Conservation (phyloP, 2,888 invertebrate species). For the Pseudococcus viburni region DNA sequence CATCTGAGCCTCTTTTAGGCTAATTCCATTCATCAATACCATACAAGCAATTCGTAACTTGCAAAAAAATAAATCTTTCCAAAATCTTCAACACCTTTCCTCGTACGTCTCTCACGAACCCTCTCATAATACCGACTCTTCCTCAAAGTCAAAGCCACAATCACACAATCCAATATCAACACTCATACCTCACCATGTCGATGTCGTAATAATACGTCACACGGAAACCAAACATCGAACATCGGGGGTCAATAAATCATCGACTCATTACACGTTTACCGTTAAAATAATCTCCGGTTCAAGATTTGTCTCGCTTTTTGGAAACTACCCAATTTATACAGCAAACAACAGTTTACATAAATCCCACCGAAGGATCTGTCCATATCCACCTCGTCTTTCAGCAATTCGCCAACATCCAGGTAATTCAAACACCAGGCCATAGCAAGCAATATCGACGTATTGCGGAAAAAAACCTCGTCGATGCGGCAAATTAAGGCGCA, state of each 20-base stretch:
- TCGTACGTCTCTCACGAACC: too few species aligned
- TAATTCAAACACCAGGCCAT: neutral
- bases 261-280: neutral
- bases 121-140: too few species aligned
- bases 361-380: too few species aligned
- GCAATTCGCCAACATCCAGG: neutral
- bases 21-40: too few species aligned
- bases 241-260: neutral
- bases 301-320: slow-evolving; percentile 3
- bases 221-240: neutral
- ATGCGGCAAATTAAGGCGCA: slow-evolving; percentile 45
- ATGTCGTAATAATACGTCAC: neutral
- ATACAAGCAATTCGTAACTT: too few species aligned
- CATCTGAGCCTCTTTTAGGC: too few species aligned
- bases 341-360: too few species aligned
- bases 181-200: neutral
- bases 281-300: neutral
- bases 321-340: neutral
- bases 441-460: neutral
- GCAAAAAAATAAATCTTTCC: too few species aligned
- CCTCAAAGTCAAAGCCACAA: neutral
- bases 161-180: neutral
- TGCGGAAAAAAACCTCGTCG: slow-evolving; percentile 1
- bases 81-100: too few species aligned
- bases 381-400: neutral